Percentiles rank a stretch among this genome's conserved stretches.
phyloP scores from a whole-genome alignment of 2,797 vertebrate species.

The Lycodopsis pacificus region DNA sequence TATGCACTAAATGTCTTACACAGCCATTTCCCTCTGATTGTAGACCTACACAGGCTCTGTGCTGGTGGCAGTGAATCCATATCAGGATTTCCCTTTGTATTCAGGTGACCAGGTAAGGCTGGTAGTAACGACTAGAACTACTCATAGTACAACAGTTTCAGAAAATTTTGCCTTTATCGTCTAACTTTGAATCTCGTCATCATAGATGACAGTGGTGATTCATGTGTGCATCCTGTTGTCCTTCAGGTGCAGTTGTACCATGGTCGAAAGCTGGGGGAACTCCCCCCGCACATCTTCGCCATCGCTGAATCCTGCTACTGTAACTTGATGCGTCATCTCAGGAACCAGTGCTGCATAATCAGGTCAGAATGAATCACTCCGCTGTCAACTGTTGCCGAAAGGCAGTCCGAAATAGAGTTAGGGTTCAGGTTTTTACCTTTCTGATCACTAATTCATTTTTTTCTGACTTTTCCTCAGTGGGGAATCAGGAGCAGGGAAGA shows the following conservation, averaged over 20 bases:
- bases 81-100: conserved; percentile 90
- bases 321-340: conserved; percentile 87
- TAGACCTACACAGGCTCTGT: conserved; percentile 88
- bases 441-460: background rate
- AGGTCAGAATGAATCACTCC: conserved; percentile 77
- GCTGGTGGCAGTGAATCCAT: conserved; percentile 94
- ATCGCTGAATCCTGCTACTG: conserved; percentile 91
- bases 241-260: conserved; percentile 85
- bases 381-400: background rate
- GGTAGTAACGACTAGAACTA: background rate
- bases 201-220: background rate
- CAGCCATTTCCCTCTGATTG: background rate
- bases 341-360: conserved; percentile 93
- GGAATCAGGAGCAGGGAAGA: conserved; percentile 97
- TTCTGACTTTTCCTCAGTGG: conserved; percentile 82
- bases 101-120: conserved; percentile 81
- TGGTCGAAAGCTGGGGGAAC: conserved; percentile 86
- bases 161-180: background rate
- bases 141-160: background rate
- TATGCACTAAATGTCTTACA: background rate
- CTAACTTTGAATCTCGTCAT: background rate
- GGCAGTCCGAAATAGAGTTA: background rate
- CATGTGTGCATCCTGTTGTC: background rate
- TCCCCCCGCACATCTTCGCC: conserved; percentile 93
- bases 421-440: no score